Evolutionary conservation across 1,140 invertebrate genomes (phyloP), one percentile per base, ranked within the genome.

Genomic region (Papilio machaon): DNA sequence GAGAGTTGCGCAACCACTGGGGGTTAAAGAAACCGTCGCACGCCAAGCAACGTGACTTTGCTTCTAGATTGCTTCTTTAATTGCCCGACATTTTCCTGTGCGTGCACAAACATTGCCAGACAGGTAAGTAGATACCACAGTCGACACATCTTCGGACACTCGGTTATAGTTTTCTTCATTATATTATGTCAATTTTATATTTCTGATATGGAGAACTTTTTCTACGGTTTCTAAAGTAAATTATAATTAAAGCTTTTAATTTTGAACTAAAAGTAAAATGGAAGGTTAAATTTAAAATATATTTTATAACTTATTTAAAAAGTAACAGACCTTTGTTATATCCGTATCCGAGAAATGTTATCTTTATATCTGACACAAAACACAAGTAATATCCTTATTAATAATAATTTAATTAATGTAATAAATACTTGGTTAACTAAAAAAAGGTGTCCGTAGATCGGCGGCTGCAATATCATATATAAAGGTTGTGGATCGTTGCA

Each of bases 401-500:
- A 38, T 47, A 78, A 77, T 52, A 54, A 52, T 78, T 35, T 30
- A 10, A 54, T 78, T 76, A 52, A 38, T 58, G 49, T 58, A 58
- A 43, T 78, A 78, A 78, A 78, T 35, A 54, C 17, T 60, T 19
- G 15, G 13, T 76, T 58, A 19, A 76, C 10, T 47, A 52, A 43
- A 82, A 85, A 86, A 85, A 80, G 79, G 80, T 79, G 74, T 79
- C n/a, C 35, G 73, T 58, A 82, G 77, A 86, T 82, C 82, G 82
- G 83, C 85, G 80, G 82, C 85, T 92, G 87, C 91, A 92, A 91
- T 82, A 87, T 92, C 85, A 94, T 94, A 94, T 94, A 94, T 93
- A 94, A 94, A 90, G 89, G 90, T 92, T 91, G 91, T 87, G 77
- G 85, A 87, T 86, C 86, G 90, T 94, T 93, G 92, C 92, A 95